Evolutionary conservation across 2,797 vertebrate genomes (phyloP).

Genomic region (Apodemus agrarius): DNA sequence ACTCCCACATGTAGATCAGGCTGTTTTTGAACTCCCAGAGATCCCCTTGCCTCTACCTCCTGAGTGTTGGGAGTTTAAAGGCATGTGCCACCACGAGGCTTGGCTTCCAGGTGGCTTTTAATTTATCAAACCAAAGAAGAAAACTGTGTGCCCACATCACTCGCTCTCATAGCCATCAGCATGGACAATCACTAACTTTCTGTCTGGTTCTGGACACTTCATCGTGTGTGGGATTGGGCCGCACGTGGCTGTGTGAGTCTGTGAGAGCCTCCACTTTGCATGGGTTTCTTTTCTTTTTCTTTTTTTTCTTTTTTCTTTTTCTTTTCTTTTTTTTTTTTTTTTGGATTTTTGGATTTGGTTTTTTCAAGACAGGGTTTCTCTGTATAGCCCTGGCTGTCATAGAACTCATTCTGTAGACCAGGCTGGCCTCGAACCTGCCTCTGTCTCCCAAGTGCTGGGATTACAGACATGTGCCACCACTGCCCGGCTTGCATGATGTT

Average conservation of each 20-base stretch:
- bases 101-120: slow-evolving; percentile 27
- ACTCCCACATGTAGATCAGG: too few relatives aligned
- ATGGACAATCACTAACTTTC: not conserved
- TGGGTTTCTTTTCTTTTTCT: too few relatives aligned
- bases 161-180: not conserved
- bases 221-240: not conserved
- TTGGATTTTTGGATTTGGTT: too few relatives aligned
- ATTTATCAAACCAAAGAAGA: not conserved
- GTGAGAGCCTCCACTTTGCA: not conserved
- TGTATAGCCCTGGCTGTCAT: too few relatives aligned
- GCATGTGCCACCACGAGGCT: not conserved
- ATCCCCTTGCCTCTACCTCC: not conserved
- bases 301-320: too few relatives aligned
- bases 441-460: too few relatives aligned
- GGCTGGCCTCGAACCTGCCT: too few relatives aligned
- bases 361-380: too few relatives aligned
- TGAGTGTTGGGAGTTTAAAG: not conserved
- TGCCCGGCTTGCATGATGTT: not conserved
- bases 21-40: not conserved
- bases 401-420: too few relatives aligned
- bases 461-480: too few relatives aligned
- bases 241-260: not conserved
- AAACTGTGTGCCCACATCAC: not conserved
- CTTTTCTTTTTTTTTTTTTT: too few relatives aligned
- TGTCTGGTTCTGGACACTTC: not conserved